Conservation (phyloP, 2,113 vertebrate genomes). For the Pardalotus punctatus region DNA sequence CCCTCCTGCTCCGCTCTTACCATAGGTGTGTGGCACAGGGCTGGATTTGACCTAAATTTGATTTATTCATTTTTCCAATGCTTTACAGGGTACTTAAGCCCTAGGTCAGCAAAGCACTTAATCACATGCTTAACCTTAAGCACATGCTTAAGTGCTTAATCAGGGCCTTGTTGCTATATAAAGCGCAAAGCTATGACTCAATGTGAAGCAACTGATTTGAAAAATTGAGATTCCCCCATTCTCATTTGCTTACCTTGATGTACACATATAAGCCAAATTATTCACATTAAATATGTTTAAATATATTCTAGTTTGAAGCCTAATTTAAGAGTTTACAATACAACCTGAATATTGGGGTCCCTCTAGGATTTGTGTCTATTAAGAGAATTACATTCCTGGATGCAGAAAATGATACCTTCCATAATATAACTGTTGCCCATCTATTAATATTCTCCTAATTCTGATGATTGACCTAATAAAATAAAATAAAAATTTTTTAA, state of each 20-base stretch:
- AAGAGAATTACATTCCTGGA: background rate
- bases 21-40: slow-evolving; percentile 17
- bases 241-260: background rate
- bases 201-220: background rate
- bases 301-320: background rate
- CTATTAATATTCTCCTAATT: background rate
- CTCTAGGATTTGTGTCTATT: background rate
- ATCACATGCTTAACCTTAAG: slow-evolving; percentile 66
- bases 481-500: background rate
- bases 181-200: slow-evolving; percentile 35
- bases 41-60: slow-evolving; percentile 58
- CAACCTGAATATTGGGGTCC: background rate
- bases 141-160: slow-evolving; percentile 65
- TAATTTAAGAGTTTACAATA: background rate
- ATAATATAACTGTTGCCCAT: background rate
- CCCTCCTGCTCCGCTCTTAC: slow-evolving; percentile 3
- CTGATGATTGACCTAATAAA: background rate
- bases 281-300: background rate
- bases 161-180: slow-evolving; percentile 48
- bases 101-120: slow-evolving; percentile 63
- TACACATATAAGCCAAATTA: background rate
- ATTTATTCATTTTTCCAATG: slow-evolving; percentile 58
- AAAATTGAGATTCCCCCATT: background rate
- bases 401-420: background rate
- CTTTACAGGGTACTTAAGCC: slow-evolving; percentile 58